Conservation (phyloP, 2,113 vertebrate species). For the Syngnathus typhle region DNA sequence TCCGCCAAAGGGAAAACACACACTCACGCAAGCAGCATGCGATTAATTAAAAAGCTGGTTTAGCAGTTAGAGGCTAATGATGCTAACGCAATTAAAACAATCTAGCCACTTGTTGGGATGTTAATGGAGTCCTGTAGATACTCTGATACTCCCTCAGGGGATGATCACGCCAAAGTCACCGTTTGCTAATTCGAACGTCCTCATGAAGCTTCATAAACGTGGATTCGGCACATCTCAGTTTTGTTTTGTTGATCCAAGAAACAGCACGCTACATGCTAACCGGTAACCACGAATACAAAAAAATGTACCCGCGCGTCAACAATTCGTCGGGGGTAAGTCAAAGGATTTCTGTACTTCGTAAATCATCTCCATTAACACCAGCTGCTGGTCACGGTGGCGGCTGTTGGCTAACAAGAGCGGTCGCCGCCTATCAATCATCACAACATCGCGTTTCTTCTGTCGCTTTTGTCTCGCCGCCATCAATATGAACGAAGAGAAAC, state of each 20-base stretch:
- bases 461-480: neutral
- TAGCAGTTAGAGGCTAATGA: neutral
- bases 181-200: neutral
- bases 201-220: too few species aligned
- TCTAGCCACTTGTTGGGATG: neutral
- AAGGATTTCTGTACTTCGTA: neutral
- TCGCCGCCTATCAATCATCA: neutral
- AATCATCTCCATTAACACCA: neutral
- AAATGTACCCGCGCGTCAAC: neutral
- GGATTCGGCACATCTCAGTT: too few species aligned
- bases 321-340: neutral
- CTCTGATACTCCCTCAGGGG: neutral
- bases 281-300: too few species aligned
- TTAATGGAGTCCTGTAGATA: neutral
- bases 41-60: neutral
- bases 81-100: neutral
- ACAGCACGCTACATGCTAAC: neutral
- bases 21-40: neutral
- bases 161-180: neutral
- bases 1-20: constrained; percentile 2
- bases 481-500: neutral
- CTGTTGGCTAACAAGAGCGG: neutral
- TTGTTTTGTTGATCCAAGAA: neutral
- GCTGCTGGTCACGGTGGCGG: neutral
- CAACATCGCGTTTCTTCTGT: neutral